Percentiles rank a stretch among this genome's conserved stretches.
Conservation (phyloP, 2,888 invertebrate genomes). For the Conchocele bisecta region DNA sequence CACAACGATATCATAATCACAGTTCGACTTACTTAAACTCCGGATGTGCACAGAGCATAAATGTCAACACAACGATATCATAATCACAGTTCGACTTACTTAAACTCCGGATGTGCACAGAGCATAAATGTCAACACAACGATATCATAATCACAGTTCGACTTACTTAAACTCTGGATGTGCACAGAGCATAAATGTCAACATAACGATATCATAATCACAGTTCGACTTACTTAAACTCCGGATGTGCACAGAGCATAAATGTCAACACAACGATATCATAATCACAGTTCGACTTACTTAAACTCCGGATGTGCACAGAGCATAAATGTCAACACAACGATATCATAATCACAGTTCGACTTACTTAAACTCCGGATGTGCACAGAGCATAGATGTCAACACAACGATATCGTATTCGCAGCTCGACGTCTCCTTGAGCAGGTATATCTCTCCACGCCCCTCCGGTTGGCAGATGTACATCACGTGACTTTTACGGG, state of each 20-base stretch:
- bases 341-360: conserved; percentile 96
- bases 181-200: no score
- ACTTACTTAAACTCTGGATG: no score
- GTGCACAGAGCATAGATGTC: conserved; percentile 92
- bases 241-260: conserved; percentile 93
- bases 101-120: no score
- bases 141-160: no score
- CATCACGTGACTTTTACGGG: conserved; percentile 90
- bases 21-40: no score
- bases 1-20: no score
- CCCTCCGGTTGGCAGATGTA: conserved; percentile 95
- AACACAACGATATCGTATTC: conserved; percentile 96
- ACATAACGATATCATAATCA: no score
- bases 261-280: conserved; percentile 95
- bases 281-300: conserved; percentile 93
- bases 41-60: no score
- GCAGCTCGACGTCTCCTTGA: conserved; percentile 96
- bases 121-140: no score
- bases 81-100: no score
- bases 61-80: no score
- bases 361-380: conserved; percentile 89
- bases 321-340: conserved; percentile 93
- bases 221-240: conserved; percentile 85
- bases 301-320: conserved; percentile 93
- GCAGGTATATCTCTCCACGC: conserved; percentile 94